phyloP scores from a whole-genome alignment of 1,140 invertebrate genomes.

The Theocolax elegans region DNA sequence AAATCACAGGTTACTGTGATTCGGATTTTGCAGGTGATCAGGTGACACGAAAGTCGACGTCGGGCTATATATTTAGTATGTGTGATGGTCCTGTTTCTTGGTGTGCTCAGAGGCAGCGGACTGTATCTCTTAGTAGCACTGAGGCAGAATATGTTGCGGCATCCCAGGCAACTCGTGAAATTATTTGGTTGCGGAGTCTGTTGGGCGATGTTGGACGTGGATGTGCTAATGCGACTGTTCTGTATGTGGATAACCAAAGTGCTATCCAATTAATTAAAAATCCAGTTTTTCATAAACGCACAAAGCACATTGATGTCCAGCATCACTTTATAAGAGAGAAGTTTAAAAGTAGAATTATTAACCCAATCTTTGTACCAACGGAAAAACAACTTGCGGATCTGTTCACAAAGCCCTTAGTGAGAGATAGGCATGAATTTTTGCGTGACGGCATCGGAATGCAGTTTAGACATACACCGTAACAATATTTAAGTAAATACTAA shows the following conservation, averaged over 20 bases:
- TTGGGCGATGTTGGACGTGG: too few relatives aligned
- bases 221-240: conserved; percentile 57
- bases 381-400: conserved; percentile 1
- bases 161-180: too few relatives aligned
- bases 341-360: not conserved
- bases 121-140: conserved; percentile 36
- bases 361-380: not conserved
- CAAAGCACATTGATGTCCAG: conserved; percentile 56
- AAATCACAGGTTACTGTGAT: conserved; percentile 18
- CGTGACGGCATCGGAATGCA: conserved; percentile 47
- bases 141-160: conserved; percentile 65
- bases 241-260: too few relatives aligned
- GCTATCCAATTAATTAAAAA: conserved; percentile 60
- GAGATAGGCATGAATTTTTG: not conserved
- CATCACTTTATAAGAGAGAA: conserved; percentile 54
- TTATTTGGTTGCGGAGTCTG: too few relatives aligned
- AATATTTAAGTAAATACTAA: too few relatives aligned
- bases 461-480: too few relatives aligned
- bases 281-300: conserved; percentile 50
- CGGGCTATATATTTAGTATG: too few relatives aligned
- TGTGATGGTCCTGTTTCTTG: not conserved
- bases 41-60: conserved; percentile 22
- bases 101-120: not conserved
- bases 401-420: conserved; percentile 2
- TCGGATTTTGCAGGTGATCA: conserved; percentile 1